phyloP scores from a whole-genome alignment of 2,888 invertebrate species.

The Leptogaster cylindrica region DNA sequence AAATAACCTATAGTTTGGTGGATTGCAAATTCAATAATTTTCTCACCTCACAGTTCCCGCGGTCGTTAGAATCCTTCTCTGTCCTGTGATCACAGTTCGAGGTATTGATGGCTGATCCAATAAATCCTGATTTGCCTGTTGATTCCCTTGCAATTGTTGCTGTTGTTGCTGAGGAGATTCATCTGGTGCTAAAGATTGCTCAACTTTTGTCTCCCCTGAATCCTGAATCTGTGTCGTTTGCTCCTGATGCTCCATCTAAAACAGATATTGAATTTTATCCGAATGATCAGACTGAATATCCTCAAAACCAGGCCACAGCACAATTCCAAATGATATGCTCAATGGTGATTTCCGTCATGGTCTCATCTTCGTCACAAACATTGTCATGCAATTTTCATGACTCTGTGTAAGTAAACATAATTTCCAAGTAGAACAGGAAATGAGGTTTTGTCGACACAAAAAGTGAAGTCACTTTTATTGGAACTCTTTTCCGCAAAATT shows the following conservation, averaged over 20 bases:
- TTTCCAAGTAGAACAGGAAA: conserved; percentile 32
- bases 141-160: conserved; percentile 50
- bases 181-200: not conserved
- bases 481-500: too few relatives aligned
- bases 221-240: conserved; percentile 42
- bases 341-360: too few relatives aligned
- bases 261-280: not conserved
- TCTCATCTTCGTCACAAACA: too few relatives aligned
- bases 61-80: conserved; percentile 60
- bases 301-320: too few relatives aligned
- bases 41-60: conserved; percentile 58
- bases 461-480: conserved; percentile 9
- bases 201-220: conserved; percentile 3
- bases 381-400: too few relatives aligned
- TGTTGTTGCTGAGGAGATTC: conserved; percentile 34
- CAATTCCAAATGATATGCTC: too few relatives aligned
- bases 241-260: conserved; percentile 46
- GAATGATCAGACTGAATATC: not conserved
- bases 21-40: too few relatives aligned
- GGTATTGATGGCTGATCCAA: conserved; percentile 32
- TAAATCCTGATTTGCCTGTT: conserved; percentile 48
- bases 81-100: conserved; percentile 43
- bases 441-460: conserved; percentile 9
- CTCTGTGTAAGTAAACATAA: conserved; percentile 5
- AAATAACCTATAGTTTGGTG: too few relatives aligned